Base-by-base conservation (phyloP, 1,140 invertebrate species). In the Sipha flava region DNA sequence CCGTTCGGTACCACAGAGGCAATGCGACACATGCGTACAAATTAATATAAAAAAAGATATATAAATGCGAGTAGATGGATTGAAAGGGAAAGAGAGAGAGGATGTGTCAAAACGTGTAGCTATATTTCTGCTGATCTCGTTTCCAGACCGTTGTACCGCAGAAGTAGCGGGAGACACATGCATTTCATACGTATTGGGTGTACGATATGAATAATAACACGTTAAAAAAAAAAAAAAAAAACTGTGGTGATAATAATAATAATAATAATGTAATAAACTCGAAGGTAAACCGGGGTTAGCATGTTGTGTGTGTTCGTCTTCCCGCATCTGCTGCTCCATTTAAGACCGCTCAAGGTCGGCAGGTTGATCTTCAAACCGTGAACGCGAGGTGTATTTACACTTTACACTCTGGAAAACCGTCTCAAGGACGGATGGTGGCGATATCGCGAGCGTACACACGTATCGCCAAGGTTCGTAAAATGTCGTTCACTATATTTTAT, bases 321-420 rank as follows among this genome's bases (percentile, higher is more conserved):
- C 72, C n/a, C 72, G 72, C 72, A 75, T 75, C 72, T 75, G 47
- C 72, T 75, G 72, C 47, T 75, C 72, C 52, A 75, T 75, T 75
- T 40, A 57, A 75, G 72, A 40, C 21, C 21, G 14, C n/a, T 49
- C 72, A 54, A 75, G 72, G 72, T 75, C 52, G 72, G 34, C 31
- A 40, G 49, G 72, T 57, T 34, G 72, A 75, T 75, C 72, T 52
- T 37, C 64, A 68, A 68, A 68, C 45, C 45, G 64, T 45, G 64
- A 6, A 40, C 10, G 16, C 40, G 64, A 45, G 7, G 40, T 45
- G 40, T 45, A n/a, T n/a, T n/a, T n/a, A n/a, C n/a, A n/a, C n/a
- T n/a, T n/a, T n/a, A 29, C 23, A 23, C 37, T 40, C 26, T 68
- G 64, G 64, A 45, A 68, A 68, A 68, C 21, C 64, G 40, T 68